These are phyloP conservation scores for Agraylea sexmaculata DNA, from an alignment of 1,140 invertebrate genomes.

Conservation along the genomic window DNA sequence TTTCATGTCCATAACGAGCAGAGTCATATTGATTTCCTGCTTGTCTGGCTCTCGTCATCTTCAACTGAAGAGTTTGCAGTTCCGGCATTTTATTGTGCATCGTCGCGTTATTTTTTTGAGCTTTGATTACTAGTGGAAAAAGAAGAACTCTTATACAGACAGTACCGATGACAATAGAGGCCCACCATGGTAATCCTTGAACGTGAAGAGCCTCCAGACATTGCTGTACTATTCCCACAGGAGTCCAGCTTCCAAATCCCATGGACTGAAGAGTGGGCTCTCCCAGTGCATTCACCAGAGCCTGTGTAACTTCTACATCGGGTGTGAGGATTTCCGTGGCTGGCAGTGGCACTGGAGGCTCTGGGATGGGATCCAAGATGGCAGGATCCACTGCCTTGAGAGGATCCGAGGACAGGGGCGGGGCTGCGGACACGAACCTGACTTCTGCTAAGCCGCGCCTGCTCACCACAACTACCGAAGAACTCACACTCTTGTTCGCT, in stretches of 20 bases:
- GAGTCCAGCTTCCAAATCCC: slow-evolving; percentile 67
- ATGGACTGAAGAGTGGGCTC: slow-evolving; percentile 68
- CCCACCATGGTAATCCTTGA: slow-evolving; percentile 81
- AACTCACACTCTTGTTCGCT: too few relatives aligned
- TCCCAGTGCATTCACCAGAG: slow-evolving; percentile 42
- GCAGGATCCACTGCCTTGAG: slow-evolving; percentile 27
- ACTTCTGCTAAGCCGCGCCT: too few relatives aligned
- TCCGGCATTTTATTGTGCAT: slow-evolving; percentile 75
- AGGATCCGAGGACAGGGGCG: slow-evolving; percentile 19
- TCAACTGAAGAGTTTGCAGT: slow-evolving; percentile 64
- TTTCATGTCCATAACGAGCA: slow-evolving; percentile 56
- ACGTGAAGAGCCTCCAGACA: slow-evolving; percentile 74
- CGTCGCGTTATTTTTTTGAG: slow-evolving; percentile 63
- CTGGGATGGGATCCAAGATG: slow-evolving; percentile 40
- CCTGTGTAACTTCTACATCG: slow-evolving; percentile 29
- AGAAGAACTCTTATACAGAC: slow-evolving; percentile 55
- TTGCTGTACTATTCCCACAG: slow-evolving; percentile 68
- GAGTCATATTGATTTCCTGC: slow-evolving; percentile 69
- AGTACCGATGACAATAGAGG: slow-evolving; percentile 68
- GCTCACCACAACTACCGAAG: too few relatives aligned
- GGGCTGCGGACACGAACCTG: slow-evolving; percentile 1
- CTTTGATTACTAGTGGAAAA: slow-evolving; percentile 72
- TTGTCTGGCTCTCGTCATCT: slow-evolving; percentile 71
- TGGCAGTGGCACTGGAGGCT: slow-evolving; percentile 35
- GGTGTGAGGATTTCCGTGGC: slow-evolving; percentile 21